Conservation (phyloP, 2,888 invertebrate genomes). For the Bimastos eiseni region DNA sequence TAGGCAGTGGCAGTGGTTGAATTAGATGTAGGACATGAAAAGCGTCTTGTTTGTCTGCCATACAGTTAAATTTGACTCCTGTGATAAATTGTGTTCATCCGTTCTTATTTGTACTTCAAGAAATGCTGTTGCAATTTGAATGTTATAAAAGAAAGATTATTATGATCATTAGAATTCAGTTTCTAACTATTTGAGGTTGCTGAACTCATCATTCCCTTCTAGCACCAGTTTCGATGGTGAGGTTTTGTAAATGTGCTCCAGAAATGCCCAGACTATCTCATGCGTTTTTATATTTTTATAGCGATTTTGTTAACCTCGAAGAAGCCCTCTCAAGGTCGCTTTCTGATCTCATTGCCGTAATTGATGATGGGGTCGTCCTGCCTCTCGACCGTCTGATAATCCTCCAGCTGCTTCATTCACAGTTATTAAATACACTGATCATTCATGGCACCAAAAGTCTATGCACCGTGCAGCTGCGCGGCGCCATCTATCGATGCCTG, state of each 20-base stretch:
- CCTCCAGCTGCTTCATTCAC: neutral
- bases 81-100: too few relatives aligned
- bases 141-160: too few relatives aligned
- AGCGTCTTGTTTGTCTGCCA: too few relatives aligned
- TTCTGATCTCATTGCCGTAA: neutral
- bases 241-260: neutral
- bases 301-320: neutral
- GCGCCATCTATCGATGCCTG: neutral
- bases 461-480: neutral
- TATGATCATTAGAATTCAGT: too few relatives aligned
- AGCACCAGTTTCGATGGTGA: neutral
- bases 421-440: neutral
- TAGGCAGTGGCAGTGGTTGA: too few relatives aligned
- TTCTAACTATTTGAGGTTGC: too few relatives aligned
- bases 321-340: neutral
- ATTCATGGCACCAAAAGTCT: neutral
- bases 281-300: neutral
- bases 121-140: too few relatives aligned
- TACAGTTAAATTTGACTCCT: too few relatives aligned
- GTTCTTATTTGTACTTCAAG: too few relatives aligned
- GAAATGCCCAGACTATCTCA: neutral
- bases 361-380: neutral
- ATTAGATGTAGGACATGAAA: too few relatives aligned
- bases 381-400: neutral
- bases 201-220: neutral